Conservation (phyloP, 2,888 invertebrate species). For the Campoletis raptor region DNA sequence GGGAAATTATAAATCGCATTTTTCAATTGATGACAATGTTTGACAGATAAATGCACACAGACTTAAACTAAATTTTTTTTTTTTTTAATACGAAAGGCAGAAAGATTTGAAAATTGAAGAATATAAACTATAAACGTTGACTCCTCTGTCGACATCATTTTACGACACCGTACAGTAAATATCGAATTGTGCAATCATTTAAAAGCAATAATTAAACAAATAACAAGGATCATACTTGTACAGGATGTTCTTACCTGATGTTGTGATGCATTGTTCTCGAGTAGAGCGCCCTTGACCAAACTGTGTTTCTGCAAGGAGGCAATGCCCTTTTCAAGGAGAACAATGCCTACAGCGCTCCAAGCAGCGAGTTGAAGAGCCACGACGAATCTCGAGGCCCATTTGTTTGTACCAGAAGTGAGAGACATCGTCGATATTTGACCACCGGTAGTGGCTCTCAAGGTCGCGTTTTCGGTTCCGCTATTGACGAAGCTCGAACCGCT, state of each 20-base stretch:
- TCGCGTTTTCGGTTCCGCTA: conserved; percentile 24
- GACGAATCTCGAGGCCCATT: conserved; percentile 78
- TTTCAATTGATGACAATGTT: no score
- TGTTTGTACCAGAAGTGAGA: conserved; percentile 74
- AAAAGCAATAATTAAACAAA: background rate
- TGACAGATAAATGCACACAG: no score
- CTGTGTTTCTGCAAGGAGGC: conserved; percentile 71
- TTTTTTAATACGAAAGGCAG: no score
- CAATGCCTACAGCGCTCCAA: conserved; percentile 78
- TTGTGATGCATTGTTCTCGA: background rate
- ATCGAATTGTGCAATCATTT: background rate
- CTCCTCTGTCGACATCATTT: no score
- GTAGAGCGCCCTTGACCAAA: background rate
- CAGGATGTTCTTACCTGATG: conserved; percentile 25
- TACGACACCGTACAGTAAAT: background rate
- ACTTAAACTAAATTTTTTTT: no score
- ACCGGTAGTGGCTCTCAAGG: conserved; percentile 23
- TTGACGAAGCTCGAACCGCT: conserved; percentile 44
- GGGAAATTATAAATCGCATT: no score
- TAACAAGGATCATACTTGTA: background rate
- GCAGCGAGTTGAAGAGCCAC: conserved; percentile 78
- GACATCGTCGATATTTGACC: conserved; percentile 72
- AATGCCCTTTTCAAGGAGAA: conserved; percentile 78
- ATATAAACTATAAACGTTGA: no score
- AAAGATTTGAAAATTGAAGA: background rate